Base-by-base conservation (phyloP, 2,888 invertebrate genomes). In the Andrena bucephala region DNA sequence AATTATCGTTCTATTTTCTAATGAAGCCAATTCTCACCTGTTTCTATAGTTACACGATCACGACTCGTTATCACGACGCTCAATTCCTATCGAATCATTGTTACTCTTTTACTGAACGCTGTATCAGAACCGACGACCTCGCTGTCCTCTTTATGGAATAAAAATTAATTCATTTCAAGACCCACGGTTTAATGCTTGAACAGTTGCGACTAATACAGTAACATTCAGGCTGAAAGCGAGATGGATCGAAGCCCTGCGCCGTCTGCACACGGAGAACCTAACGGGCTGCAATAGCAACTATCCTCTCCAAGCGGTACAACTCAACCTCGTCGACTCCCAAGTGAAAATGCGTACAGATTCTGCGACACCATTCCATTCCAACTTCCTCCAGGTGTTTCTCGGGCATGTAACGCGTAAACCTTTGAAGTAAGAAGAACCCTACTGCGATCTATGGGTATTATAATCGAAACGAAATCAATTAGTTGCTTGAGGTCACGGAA, bases 1-100 rank as follows among this genome's bases (percentile, higher is more conserved):
- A 63, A 42, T 20, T 1, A 31, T 31, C 33, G 16, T 57, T 77
- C n/a, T 78, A 78, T 78, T 71, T 67, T 62, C 31, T 27, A 33
- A 81, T 36, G 2, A 68, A 20, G 24, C 13, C 59, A 71, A 57
- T 72, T 50, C 59, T 36, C 36, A 29, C 36, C 27, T 20, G 29
- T 67, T 52, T 42, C 31, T 60, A 20, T 68, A n/a, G 20, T 52
- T 33, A 67, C 7, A 36, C 33, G 33, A 4, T 36, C 31, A 27
- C 8, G 31, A 57, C 52, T 33, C 8, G 33, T 33, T 33, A 33
- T 8, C 33, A 20, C 6, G 31, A 57, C 42, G n/a, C 33, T 59
- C 52, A 73, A 24, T 60, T 50, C 24, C 54, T 48, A 24, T 48
- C 31, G 59, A 13, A 5, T 16, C n/a, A 33, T 54, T 24, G 52